These are phyloP conservation scores for Sympetrum striolatum DNA, from an alignment of 2,888 invertebrate genomes.

Conservation along the genomic window DNA sequence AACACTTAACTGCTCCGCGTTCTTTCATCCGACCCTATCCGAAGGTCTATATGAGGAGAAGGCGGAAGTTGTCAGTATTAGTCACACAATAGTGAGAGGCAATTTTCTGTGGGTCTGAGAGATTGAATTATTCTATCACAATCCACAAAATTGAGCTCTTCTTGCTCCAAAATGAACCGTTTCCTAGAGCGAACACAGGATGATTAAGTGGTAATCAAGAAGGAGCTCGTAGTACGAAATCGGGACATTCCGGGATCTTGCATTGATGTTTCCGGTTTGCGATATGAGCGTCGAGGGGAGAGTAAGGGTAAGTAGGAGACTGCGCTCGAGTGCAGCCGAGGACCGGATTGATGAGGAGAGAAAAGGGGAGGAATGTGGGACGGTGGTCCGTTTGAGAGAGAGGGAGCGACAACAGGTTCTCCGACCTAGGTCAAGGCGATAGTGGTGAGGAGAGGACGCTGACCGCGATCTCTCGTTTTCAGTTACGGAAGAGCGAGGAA, in stretches of 20 bases:
- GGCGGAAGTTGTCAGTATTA: too few relatives aligned
- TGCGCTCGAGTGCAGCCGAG: not conserved
- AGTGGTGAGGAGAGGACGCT: not conserved
- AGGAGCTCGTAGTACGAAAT: not conserved
- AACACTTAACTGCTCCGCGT: too few relatives aligned
- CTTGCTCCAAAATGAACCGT: too few relatives aligned
- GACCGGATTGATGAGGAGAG: not conserved
- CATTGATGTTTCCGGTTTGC: too few relatives aligned
- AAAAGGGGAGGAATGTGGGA: not conserved
- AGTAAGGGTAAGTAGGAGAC: not conserved
- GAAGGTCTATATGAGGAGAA: too few relatives aligned
- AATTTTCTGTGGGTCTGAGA: too few relatives aligned
- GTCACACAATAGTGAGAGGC: too few relatives aligned
- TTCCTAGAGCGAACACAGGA: too few relatives aligned
- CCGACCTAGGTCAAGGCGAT: slow-evolving; percentile 42
- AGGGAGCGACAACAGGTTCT: slow-evolving; percentile 10
- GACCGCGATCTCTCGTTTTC: slow-evolving; percentile 2
- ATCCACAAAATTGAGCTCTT: too few relatives aligned
- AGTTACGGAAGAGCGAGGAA: not conserved
- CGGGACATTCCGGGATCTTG: not conserved
- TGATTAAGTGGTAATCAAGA: not conserved
- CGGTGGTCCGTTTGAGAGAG: not conserved
- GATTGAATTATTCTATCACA: too few relatives aligned
- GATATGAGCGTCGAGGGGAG: not conserved
- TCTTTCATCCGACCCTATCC: too few relatives aligned